Evolutionary conservation across 1,140 invertebrate genomes (phyloP).

Genomic region (Oreohelix idahoensis): DNA sequence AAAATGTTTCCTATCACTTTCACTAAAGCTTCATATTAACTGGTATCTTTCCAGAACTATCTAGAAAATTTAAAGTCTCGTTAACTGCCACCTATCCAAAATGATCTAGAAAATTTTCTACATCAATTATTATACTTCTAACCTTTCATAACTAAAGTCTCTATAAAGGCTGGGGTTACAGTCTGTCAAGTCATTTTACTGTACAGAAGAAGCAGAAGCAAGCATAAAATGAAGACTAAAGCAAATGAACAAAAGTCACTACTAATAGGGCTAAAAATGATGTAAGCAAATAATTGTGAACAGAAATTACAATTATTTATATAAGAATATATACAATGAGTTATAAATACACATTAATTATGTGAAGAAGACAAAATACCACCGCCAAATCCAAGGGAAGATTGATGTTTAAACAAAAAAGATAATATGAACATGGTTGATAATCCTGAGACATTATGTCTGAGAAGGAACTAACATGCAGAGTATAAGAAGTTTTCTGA

Average conservation of each 20-base stretch:
- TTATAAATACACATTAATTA: slow-evolving; percentile 17
- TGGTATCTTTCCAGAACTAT: too few relatives aligned
- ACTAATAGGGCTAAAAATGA: slow-evolving; percentile 5
- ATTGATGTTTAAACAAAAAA: neutral
- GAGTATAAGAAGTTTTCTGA: too few relatives aligned
- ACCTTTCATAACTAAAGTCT: neutral
- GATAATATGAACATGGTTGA: neutral
- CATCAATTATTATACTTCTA: neutral
- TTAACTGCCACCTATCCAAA: too few relatives aligned
- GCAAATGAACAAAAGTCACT: slow-evolving; percentile 45
- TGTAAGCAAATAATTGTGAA: neutral
- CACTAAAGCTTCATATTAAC: too few relatives aligned
- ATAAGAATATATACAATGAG: neutral
- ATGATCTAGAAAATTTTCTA: too few relatives aligned
- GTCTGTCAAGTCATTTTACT: slow-evolving; percentile 6
- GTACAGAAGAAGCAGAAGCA: slow-evolving; percentile 32
- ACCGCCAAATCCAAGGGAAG: slow-evolving; percentile 3
- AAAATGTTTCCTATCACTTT: too few relatives aligned
- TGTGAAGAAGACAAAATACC: slow-evolving; percentile 11
- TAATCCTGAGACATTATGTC: too few relatives aligned
- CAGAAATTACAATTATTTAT: neutral
- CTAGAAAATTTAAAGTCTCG: too few relatives aligned
- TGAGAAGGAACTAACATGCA: too few relatives aligned
- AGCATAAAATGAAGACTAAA: slow-evolving; percentile 31
- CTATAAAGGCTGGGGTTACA: neutral